Evolutionary conservation across 2,888 invertebrate species (phyloP), one percentile per base, ranked within the genome.

Genomic region (Heliconius erato): DNA sequence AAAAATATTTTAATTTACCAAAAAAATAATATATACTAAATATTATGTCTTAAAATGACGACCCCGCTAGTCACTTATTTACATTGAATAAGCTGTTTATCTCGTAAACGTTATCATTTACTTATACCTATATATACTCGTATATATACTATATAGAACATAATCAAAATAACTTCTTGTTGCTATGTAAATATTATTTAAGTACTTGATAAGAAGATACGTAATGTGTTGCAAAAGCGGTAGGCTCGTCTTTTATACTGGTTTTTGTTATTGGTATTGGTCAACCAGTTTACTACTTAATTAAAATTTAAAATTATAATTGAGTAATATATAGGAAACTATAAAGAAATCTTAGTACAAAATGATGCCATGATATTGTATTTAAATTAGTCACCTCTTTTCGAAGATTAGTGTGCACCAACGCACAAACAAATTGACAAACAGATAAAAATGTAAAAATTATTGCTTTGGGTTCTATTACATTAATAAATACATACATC

Each of bases 101-200:
- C 63, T 63, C 35, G 1, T 9, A 63, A 59, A 59, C 9, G 40
- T 72, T 76, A 76, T 76, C 59, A 26, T n/a, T 14, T n/a, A 3
- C 26, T 12, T 12, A 23, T 71, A 71, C 1, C 16, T 44, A 28
- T 28, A 71, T 12, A 19, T 28, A 32, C 9, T 32, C 32, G 12
- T 14, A 59, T 59, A 54, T 54, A 54, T 19, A 54, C 19, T 16
- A 40, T 54, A 19, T 19, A 19, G 19, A 6, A 54, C 19, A 54
- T 19, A 54, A 35, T 59, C 54, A 54, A 54, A 54, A 35, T 59
- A 74, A 35, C 14, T 35, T 19, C 23, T 12, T 59, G 76, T 76
- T 76, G 26, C 40, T 72, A 72, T 72, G 44, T 44, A 49, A 72
- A 44, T 44, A 40, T 72, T 72, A 44, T 72, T 72, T 72, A n/a